Evolutionary conservation across 2,888 invertebrate species (phyloP), one percentile per base, ranked within the genome.

Genomic region (Rosalia funebris): DNA sequence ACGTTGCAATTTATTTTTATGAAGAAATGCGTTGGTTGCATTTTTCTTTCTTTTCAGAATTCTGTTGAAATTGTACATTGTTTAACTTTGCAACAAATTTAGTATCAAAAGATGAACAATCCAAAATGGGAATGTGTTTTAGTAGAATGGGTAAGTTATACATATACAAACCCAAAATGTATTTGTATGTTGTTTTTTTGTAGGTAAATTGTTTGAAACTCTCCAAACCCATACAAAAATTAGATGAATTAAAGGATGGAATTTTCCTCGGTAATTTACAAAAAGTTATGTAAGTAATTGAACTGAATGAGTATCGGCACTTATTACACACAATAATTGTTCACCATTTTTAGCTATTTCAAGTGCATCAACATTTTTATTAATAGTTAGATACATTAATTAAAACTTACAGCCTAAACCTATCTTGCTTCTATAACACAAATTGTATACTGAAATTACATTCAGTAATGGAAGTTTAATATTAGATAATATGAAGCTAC

Each of bases 161-260:
- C 16, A 44, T 48, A 12, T 12, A 9, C 2, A 34, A 34, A 34
- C 3, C 34, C 11, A 2, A 34, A 10, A 2, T 11, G 7, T 7
- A 45, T 44, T 54, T 44, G 57, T 54, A 10, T 53, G 39, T 60
- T 50, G 44, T 54, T 16, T 48, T 46, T 57, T 73, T 76, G 56
- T 54, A 81, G 81, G 74, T 79, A 47, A 81, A 81, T 61, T 80
- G 79, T 71, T 72, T 80, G 60, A 77, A 77, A 68, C 59, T 81
- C 31, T 66, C 66, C 3, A 71, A 71, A 61, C 65, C 73, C 0
- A 61, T 73, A 19, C 62, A 69, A 48, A 61, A 65, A 32, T 46
- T 80, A 7, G 63, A 70, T 12, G 75, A 78, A 16, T 66, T 80
- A 20, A 68, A 69, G 65, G 71, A 75, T 66, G 75, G 76, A 10